These are phyloP conservation scores for Beris morrisii DNA, from an alignment of 2,888 invertebrate species.

Conservation along the genomic window DNA sequence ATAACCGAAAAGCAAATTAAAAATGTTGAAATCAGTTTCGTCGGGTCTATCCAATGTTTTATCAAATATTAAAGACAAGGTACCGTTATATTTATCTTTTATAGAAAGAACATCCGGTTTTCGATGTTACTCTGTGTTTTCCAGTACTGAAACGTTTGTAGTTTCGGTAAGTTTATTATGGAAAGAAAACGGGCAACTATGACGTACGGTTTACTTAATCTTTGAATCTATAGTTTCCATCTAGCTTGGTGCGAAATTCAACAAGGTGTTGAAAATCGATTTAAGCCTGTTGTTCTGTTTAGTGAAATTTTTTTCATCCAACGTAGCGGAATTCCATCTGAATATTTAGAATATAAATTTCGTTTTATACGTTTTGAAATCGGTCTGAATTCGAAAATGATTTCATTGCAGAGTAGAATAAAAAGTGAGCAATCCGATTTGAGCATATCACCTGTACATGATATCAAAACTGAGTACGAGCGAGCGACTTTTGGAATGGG, in stretches of 20 bases:
- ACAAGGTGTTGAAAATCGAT: neutral
- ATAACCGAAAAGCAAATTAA: neutral
- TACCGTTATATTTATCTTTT: no score
- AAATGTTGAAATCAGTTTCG: neutral
- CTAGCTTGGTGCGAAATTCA: neutral
- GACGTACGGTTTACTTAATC: no score
- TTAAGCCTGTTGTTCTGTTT: neutral
- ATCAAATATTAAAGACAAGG: neutral
- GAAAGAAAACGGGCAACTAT: no score
- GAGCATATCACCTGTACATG: slow-evolving; percentile 49
- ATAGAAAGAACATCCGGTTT: neutral
- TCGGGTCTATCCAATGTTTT: slow-evolving; percentile 3
- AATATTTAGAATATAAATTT: neutral
- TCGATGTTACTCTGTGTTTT: neutral
- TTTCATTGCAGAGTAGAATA: slow-evolving; percentile 48
- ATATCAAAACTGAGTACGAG: slow-evolving; percentile 47
- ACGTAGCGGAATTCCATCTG: slow-evolving; percentile 1
- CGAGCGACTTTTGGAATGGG: slow-evolving; percentile 89
- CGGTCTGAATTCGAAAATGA: neutral
- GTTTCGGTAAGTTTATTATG: no score
- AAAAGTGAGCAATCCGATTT: slow-evolving; percentile 53
- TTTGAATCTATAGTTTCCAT: no score
- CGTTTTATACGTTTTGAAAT: slow-evolving; percentile 9
- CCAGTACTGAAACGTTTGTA: neutral
- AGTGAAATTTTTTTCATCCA: neutral